Base-by-base conservation (phyloP, 2,888 invertebrate species). In the Leptarthrus brevirostris region DNA sequence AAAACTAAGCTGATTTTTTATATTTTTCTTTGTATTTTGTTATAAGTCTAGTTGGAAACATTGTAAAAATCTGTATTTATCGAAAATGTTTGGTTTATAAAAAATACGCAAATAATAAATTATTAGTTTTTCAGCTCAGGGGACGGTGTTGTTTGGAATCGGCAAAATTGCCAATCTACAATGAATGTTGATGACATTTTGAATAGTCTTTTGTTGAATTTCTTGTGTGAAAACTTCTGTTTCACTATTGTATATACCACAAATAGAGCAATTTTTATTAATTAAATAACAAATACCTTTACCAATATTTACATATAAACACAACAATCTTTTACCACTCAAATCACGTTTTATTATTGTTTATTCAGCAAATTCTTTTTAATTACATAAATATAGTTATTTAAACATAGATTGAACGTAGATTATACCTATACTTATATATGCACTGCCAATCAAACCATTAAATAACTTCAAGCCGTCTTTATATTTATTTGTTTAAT, bases 101-200 rank as follows among this genome's bases (percentile, higher is more conserved):
- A 54, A 24, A 58, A 36, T 36, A 58, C 34, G 58, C 36, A 58
- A 36, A 58, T 58, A 58, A 58, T 36, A 58, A 36, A 18, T 34
- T 58, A 58, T 44, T 64, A 47, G 64, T 64, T 47, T 64, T 64
- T 36, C 64, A 64, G 64, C 64, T 64, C 64, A 52, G 69, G 69
- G 69, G 52, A 69, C 30, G 52, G 49, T 52, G 49, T 52, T 69
- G 34, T 69, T 69, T 69, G 69, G 69, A 44, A 69, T 69, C 69
- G 69, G 69, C 69, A 69, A 49, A 69, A 52, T 44, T 72, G 72
- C 72, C 56, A 72, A 72, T 72, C 72, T 72, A 72, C 72, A 72
- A 72, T 72, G 72, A 72, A 72, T 72, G 72, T 72, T 72, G 72
- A 72, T 72, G 72, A 72, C 72, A 72, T 72, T 72, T 56, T 64